Conservation (phyloP, 1,140 invertebrate genomes). For the Maconellicoccus hirsutus region DNA sequence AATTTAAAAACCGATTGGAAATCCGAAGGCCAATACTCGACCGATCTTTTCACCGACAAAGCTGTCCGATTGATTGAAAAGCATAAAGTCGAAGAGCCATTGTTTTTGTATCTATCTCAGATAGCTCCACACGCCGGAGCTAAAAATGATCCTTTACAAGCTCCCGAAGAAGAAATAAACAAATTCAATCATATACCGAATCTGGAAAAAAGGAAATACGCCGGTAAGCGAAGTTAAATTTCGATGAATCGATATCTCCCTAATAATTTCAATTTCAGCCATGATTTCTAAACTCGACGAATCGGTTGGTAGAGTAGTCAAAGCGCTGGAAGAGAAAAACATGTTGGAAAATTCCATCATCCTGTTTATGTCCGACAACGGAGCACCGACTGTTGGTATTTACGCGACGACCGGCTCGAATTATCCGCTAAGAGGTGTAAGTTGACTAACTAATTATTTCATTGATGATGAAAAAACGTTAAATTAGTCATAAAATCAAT, state of each 20-base stretch:
- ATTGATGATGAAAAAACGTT: too few relatives aligned
- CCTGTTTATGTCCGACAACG: slow-evolving; percentile 51
- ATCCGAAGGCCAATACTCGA: slow-evolving; percentile 68
- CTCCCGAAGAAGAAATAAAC: slow-evolving; percentile 41
- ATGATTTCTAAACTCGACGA: slow-evolving; percentile 61
- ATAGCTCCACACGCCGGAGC: slow-evolving; percentile 42
- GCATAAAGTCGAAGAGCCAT: slow-evolving; percentile 46
- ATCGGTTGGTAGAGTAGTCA: slow-evolving; percentile 50
- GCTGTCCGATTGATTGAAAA: slow-evolving; percentile 53
- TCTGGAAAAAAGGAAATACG: slow-evolving; percentile 58
- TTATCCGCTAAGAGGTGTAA: slow-evolving; percentile 52
- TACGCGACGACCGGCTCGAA: slow-evolving; percentile 51
- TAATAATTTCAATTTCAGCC: slow-evolving; percentile 35
- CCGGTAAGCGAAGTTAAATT: slow-evolving; percentile 41
- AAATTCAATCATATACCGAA: slow-evolving; percentile 41
- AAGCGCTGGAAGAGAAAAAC: slow-evolving; percentile 42
- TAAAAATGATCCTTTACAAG: slow-evolving; percentile 39
- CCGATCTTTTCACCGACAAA: slow-evolving; percentile 67
- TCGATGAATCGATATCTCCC: too few relatives aligned
- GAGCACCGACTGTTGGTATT: slow-evolving; percentile 44
- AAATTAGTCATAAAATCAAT: too few relatives aligned
- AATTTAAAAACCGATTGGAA: slow-evolving; percentile 33
- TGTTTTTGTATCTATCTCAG: slow-evolving; percentile 49
- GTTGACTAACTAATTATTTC: slow-evolving; percentile 24
- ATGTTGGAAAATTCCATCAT: slow-evolving; percentile 49